Conservation (phyloP, 2,797 vertebrate species). For the Artibeus lituratus region DNA sequence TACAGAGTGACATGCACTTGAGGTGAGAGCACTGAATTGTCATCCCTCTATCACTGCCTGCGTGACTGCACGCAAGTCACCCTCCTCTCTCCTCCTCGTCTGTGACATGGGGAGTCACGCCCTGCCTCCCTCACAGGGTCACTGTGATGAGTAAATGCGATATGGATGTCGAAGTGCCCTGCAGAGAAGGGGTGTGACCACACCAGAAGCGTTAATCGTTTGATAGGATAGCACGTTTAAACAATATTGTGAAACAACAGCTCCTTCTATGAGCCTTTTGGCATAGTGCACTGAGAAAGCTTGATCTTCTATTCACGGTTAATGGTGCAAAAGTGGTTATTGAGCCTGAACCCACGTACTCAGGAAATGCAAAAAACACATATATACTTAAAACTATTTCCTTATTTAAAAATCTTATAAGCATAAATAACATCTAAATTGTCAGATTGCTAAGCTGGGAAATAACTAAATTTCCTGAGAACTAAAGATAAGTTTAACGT, state of each 20-base stretch:
- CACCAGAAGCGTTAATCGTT: background rate
- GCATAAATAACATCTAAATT: slow-evolving; percentile 56
- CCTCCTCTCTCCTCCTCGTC: background rate
- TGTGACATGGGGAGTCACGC: background rate
- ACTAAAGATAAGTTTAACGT: slow-evolving; percentile 53
- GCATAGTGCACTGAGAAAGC: background rate
- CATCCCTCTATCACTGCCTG: no score
- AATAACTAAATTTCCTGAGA: slow-evolving; percentile 47
- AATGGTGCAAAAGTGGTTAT: slow-evolving; percentile 31
- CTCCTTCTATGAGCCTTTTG: background rate
- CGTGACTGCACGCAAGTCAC: background rate
- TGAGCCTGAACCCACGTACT: background rate
- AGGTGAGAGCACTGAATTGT: background rate
- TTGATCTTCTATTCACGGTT: background rate
- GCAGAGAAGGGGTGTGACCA: background rate
- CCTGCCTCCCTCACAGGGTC: background rate
- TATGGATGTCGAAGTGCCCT: background rate
- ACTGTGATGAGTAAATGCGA: background rate
- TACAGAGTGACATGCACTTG: background rate
- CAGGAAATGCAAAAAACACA: background rate
- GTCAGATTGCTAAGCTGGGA: slow-evolving; percentile 33
- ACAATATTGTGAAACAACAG: background rate
- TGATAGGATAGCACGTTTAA: background rate
- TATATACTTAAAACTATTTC: background rate
- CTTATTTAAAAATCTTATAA: background rate